phyloP scores from a whole-genome alignment of 2,888 invertebrate genomes.

The Latrodectus hesperus region DNA sequence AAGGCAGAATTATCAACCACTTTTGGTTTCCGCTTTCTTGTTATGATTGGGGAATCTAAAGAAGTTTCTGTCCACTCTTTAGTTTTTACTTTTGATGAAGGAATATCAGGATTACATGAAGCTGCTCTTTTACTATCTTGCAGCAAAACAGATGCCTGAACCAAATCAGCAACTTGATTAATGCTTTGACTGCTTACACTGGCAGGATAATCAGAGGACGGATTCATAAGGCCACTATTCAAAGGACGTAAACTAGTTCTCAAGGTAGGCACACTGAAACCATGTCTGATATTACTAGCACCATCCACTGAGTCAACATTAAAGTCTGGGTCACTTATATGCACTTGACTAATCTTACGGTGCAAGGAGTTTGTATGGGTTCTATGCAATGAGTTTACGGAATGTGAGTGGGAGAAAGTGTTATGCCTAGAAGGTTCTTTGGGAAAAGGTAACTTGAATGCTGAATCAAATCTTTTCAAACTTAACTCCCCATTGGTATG shows the following conservation, averaged over 20 bases:
- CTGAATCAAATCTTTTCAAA: constrained; percentile 33
- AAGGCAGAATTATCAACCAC: neutral
- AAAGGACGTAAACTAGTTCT: constrained; percentile 16
- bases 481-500: constrained; percentile 27
- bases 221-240: neutral
- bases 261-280: constrained; percentile 45
- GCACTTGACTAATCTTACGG: constrained; percentile 51
- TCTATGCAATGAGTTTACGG: constrained; percentile 57
- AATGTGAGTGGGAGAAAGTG: constrained; percentile 43
- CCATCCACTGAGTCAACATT: constrained; percentile 27
- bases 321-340: constrained; percentile 62
- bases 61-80: constrained; percentile 71
- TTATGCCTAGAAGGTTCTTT: constrained; percentile 19
- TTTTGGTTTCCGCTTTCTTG: constrained; percentile 53
- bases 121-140: constrained; percentile 56
- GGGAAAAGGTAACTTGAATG: constrained; percentile 7
- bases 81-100: constrained; percentile 56
- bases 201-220: constrained; percentile 9
- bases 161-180: constrained; percentile 50
- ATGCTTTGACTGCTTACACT: constrained; percentile 35
- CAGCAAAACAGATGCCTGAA: constrained; percentile 47
- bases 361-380: constrained; percentile 37
- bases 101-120: constrained; percentile 21
- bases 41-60: constrained; percentile 69
- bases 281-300: constrained; percentile 33